Percentiles rank a stretch among this genome's conserved stretches.
Evolutionary conservation across 92 coral and sea anemone species (phyloP).

Genomic region (Zoanthus sansibaricus): DNA sequence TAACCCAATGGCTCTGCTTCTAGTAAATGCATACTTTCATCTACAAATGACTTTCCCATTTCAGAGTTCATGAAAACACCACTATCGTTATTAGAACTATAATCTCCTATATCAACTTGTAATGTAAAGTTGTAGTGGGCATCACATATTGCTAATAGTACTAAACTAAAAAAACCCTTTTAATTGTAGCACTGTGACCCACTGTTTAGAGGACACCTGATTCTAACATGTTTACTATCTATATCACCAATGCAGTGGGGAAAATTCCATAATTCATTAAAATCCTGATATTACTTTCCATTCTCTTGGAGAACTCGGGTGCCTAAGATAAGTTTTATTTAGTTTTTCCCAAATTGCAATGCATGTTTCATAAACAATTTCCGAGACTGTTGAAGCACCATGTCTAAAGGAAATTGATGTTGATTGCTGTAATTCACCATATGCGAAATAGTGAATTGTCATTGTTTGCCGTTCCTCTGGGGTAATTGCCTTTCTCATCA

Average conservation of each 20-base stretch:
- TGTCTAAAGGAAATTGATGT: neutral
- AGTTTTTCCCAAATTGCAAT: neutral
- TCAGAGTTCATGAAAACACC: conserved; percentile 9
- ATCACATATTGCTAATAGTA: conserved; percentile 53
- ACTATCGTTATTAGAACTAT: conserved; percentile 19
- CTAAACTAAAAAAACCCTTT: conserved; percentile 38
- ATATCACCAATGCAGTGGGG: conserved; percentile 51
- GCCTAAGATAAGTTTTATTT: neutral
- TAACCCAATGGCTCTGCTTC: neutral
- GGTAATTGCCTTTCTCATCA: conserved; percentile 55
- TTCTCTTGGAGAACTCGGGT: conserved; percentile 12
- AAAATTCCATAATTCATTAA: conserved; percentile 43
- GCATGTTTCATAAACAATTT: conserved; percentile 14
- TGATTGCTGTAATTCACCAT: conserved; percentile 60
- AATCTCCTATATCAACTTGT: conserved; percentile 16
- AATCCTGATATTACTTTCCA: conserved; percentile 48
- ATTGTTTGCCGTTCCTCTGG: conserved; percentile 56
- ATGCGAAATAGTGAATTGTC: conserved; percentile 56
- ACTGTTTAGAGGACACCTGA: conserved; percentile 36
- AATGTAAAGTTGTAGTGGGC: neutral
- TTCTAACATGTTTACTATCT: conserved; percentile 58
- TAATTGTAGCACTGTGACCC: conserved; percentile 46
- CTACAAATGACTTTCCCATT: neutral
- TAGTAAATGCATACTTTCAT: neutral
- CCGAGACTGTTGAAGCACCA: conserved; percentile 37